Conservation (phyloP, 37 sponge, comb jelly and placozoan genomes). For the Beroe ovata region DNA sequence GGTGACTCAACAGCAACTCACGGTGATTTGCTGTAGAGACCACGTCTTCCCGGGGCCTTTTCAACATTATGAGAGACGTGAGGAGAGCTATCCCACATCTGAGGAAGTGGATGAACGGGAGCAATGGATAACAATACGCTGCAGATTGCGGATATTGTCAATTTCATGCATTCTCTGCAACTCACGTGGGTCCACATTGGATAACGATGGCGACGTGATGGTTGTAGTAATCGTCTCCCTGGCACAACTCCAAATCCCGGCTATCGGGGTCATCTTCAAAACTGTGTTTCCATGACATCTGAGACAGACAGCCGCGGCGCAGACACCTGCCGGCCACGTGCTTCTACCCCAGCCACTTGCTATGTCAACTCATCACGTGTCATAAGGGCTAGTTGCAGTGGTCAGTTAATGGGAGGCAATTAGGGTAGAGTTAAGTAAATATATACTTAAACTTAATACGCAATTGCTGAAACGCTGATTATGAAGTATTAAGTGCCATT, state of each 20-base stretch:
- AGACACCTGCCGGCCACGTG: background rate
- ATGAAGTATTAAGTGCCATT: too few species aligned
- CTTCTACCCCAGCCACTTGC: background rate
- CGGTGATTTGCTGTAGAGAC: constrained; percentile 1
- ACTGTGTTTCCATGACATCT: background rate
- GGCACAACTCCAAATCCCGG: background rate
- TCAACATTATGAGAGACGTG: background rate
- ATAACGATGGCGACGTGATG: constrained; percentile 25
- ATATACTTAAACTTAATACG: too few species aligned
- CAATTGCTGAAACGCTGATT: too few species aligned
- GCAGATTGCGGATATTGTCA: background rate
- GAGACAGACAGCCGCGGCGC: background rate
- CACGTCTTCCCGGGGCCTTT: background rate
- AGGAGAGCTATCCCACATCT: constrained; percentile 56
- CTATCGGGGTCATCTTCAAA: background rate
- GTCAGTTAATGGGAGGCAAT: too few species aligned
- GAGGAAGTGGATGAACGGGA: background rate
- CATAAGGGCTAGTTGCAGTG: too few species aligned
- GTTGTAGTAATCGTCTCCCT: background rate
- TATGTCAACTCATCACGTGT: too few species aligned
- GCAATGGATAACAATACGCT: too few species aligned
- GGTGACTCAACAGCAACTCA: too few species aligned
- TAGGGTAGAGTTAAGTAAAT: too few species aligned
- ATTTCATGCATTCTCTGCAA: too few species aligned
- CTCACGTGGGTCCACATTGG: constrained; percentile 49